phyloP scores from a whole-genome alignment of 2,113 vertebrate genomes.

The Neofelis nebulosa region DNA sequence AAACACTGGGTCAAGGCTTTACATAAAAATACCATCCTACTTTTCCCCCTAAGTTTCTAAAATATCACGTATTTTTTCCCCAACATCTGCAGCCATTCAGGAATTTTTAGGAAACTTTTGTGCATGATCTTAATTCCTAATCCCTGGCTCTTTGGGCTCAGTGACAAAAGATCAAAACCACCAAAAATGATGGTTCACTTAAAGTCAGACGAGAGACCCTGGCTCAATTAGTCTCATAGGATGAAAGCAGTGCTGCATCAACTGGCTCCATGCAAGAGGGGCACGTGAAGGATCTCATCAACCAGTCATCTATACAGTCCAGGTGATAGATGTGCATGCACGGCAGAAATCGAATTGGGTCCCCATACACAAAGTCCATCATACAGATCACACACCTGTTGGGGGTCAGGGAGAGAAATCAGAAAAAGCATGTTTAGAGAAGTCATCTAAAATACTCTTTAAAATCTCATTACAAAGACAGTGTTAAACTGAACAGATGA shows the following conservation, averaged over 20 bases:
- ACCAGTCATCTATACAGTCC: conserved; percentile 99
- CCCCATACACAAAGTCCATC: conserved; percentile 99
- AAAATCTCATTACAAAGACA: conserved; percentile 28
- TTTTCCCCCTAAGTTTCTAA: conserved; percentile 85
- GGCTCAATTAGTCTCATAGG: conserved; percentile 97
- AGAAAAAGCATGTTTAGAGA: conserved; percentile 23
- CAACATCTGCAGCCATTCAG: conserved; percentile 88
- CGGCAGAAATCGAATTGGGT: conserved; percentile 98
- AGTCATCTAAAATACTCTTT: background rate
- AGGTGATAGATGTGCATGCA: conserved; percentile 99
- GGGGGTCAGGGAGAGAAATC: background rate
- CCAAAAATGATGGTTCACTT: conserved; percentile 83
- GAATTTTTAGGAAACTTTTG: conserved; percentile 86
- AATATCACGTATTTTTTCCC: conserved; percentile 84
- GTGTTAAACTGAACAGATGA: background rate
- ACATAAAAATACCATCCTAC: conserved; percentile 88
- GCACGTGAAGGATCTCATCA: conserved; percentile 99
- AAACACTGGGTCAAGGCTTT: conserved; percentile 88
- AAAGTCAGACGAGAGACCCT: conserved; percentile 83
- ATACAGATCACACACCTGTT: conserved; percentile 99
- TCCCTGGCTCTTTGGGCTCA: conserved; percentile 90
- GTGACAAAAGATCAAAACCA: conserved; percentile 89
- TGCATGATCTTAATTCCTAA: conserved; percentile 89
- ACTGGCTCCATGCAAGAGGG: conserved; percentile 99
- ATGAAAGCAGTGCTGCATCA: conserved; percentile 94